Evolutionary conservation across 1,140 invertebrate species (phyloP), one percentile per base, ranked within the genome.

Genomic region (Spodoptera frugiperda): DNA sequence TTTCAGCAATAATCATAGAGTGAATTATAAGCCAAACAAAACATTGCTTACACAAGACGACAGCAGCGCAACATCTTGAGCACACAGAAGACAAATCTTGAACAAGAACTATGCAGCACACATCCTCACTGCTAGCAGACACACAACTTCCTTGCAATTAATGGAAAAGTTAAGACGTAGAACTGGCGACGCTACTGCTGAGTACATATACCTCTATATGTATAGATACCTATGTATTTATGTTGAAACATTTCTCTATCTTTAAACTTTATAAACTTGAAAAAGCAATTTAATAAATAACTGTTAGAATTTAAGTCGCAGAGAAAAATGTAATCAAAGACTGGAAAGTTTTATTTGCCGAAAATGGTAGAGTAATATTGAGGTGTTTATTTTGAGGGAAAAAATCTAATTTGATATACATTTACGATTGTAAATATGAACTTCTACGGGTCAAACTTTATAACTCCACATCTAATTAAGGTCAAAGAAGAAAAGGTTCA

Each of bases 91-190:
- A 74, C 72, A 74, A 74, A 63, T 53, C 33, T 65, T 44, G 12
- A 49, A 75, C 59, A 63, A 44, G 53, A 53, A 54, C 19, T 67
- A 67, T 14, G 46, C 19, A 57, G 48, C 68, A 79, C 68, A 79
- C 74, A 76, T 73, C 68, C 71, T 76, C 21, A 75, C 68, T 53
- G 48, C 74, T 77, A 67, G 10, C 15, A 44, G 53, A 59, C 15
- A 71, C 71, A 74, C 68, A 78, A 82, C 67, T 76, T 78, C 78
- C 65, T 65, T 76, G 76, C 79, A 81, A 81, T 83, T 81, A 83
- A 82, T 79, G 75, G 73, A 74, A 53, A 57, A 81, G 53, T 78
- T 74, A 65, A 74, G 68, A 19, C 33, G 54, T n/a, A 5, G 14
- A 30, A 75, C 70, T 79, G 76, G 76, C 67, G 65, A 55, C 46